These are phyloP conservation scores for Cheilosia soror DNA, from an alignment of 2,888 invertebrate species.

Conservation along the genomic window DNA sequence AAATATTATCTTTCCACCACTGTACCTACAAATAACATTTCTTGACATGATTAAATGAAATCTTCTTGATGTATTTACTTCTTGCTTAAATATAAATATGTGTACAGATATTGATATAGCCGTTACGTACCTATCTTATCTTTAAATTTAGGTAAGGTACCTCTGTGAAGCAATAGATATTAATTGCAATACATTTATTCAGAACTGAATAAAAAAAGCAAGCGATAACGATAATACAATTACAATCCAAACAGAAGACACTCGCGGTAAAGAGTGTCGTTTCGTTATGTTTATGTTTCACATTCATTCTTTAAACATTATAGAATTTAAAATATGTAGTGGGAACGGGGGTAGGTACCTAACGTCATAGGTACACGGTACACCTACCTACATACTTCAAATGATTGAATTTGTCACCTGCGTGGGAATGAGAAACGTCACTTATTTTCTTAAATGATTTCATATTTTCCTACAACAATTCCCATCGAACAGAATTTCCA, in stretches of 20 bases:
- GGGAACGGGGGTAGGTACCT: background rate
- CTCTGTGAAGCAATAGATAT: constrained; percentile 19
- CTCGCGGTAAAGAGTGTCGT: background rate
- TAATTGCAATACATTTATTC: constrained; percentile 7
- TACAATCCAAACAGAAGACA: constrained; percentile 10
- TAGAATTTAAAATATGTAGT: too few relatives aligned
- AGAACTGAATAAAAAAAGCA: background rate
- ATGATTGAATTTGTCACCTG: background rate
- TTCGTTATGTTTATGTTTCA: background rate
- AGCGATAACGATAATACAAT: constrained; percentile 12
- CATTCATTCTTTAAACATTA: too few relatives aligned
- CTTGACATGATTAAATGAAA: too few relatives aligned
- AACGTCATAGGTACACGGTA: too few relatives aligned
- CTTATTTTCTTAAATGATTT: constrained; percentile 51
- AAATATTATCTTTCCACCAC: too few relatives aligned
- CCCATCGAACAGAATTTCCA: constrained; percentile 44
- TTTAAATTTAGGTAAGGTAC: background rate
- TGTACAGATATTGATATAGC: constrained; percentile 6
- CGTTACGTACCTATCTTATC: constrained; percentile 39
- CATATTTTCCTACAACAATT: constrained; percentile 31
- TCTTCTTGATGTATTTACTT: background rate
- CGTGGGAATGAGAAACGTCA: constrained; percentile 35
- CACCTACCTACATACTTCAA: background rate
- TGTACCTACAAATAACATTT: too few relatives aligned
- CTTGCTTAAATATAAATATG: background rate